These are phyloP conservation scores for Colistium nudipinnis DNA, from an alignment of 2,113 vertebrate genomes.

Conservation along the genomic window DNA sequence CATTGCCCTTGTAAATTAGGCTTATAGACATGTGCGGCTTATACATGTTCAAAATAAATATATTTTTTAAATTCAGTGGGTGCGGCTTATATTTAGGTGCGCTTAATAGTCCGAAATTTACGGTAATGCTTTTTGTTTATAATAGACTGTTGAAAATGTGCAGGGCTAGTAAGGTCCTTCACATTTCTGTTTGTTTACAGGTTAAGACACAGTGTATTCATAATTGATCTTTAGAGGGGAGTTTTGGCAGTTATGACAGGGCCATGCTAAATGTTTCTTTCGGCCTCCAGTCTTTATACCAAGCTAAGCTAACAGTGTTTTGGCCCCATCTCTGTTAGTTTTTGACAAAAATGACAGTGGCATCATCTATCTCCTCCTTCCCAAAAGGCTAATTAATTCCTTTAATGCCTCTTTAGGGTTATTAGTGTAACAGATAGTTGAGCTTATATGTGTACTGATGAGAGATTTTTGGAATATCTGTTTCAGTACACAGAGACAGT, in stretches of 20 bases:
- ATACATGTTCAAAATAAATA: no score
- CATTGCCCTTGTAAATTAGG: no score
- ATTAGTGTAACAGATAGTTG: background rate
- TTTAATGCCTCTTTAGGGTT: no score
- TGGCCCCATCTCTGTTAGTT: background rate
- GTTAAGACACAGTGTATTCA: background rate
- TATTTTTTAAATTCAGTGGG: no score
- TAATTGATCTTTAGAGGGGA: background rate
- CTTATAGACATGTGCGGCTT: no score
- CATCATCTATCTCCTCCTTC: background rate
- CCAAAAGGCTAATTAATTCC: background rate
- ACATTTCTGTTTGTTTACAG: background rate
- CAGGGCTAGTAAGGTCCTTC: no score
- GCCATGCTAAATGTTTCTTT: background rate
- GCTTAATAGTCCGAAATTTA: no score
- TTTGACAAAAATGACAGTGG: background rate
- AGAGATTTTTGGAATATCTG: constrained; percentile 13
- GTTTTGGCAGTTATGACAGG: background rate
- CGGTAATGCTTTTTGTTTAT: no score
- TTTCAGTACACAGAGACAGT: constrained; percentile 87
- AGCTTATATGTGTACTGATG: background rate
- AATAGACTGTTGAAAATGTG: no score
- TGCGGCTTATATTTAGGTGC: no score
- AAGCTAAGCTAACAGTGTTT: background rate
- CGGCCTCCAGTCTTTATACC: background rate